phyloP scores from a whole-genome alignment of 2,113 vertebrate species.

The Lontra canadensis region DNA sequence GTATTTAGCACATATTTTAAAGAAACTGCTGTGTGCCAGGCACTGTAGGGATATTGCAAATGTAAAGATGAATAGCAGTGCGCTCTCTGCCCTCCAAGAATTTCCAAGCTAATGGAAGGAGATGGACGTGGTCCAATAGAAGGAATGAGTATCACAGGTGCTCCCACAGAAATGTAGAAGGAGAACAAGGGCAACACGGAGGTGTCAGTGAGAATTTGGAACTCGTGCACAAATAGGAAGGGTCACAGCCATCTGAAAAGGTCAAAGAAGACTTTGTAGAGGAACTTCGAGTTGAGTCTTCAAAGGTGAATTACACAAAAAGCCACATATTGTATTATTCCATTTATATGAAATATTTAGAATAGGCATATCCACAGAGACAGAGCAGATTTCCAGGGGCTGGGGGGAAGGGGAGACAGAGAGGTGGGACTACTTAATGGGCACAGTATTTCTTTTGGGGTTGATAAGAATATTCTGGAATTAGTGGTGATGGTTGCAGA shows the following conservation, averaged over 20 bases:
- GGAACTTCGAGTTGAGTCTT: background rate
- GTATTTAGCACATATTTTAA: background rate
- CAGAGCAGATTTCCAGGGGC: background rate
- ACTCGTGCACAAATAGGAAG: background rate
- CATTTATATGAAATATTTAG: background rate
- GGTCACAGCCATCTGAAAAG: background rate
- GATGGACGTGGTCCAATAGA: background rate
- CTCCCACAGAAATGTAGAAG: background rate
- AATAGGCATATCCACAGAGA: background rate
- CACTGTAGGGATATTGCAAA: background rate
- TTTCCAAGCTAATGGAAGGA: background rate
- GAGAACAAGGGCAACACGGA: background rate
- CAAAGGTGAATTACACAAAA: background rate
- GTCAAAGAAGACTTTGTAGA: background rate
- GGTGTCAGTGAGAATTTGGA: background rate
- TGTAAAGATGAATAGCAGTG: background rate
- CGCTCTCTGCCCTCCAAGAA: background rate
- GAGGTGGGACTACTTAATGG: background rate
- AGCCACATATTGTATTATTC: background rate
- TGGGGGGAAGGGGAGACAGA: background rate
- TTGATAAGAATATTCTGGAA: background rate
- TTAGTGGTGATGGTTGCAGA: background rate
- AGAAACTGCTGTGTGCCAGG: background rate
- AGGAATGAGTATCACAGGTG: background rate
- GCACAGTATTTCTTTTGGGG: background rate